Evolutionary conservation across 2,797 vertebrate genomes (phyloP), one percentile per base, ranked within the genome.

Genomic region (Amazonetta brasiliensis): DNA sequence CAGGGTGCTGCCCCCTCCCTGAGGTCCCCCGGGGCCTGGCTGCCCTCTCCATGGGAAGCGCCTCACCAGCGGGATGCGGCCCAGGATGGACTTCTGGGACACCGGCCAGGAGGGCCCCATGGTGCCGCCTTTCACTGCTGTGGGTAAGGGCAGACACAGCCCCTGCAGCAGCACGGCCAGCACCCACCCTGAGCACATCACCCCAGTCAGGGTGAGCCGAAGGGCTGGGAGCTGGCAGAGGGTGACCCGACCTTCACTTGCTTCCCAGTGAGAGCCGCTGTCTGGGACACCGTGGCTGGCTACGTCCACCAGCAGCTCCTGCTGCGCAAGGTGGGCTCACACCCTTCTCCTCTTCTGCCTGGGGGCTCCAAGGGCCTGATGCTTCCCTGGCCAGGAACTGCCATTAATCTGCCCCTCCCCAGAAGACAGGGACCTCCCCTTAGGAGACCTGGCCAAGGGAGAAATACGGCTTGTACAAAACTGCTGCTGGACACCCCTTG

Each of bases 151-250:
- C 30, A 17, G 28, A 12, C 39, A 39, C 60, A 41, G 60, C 26
- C 18, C 37, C 12, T 39, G 17, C 60, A 62, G 17, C 37, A 62
- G 60, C 18, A 5, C 2, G 4, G 39, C 60, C 11, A 1, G 41
- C 20, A 63, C 26, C 18, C 39, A 28, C 26, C 8, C 11, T 28
- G 6, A 21, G 26, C 3, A 2, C 50, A 26, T 52, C 1, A 0
- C 43, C 18, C 43, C 43, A 0, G 19, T 28, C 39, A 41, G 39
- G 62, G 39, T 43, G 39, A 26, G 26, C 37, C 7, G 26, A 26
- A 56, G 55, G 55, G 20, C 31, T 56, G 55, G 11, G 19, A 21
- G 28, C 39, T 64, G 19, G 12, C 62, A 43, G 19, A 31, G 13
- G 8, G 2, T 64, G 39, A 64, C 39, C 28, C 2, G 2, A 6